Evolutionary conservation across 2,888 invertebrate species (phyloP), one percentile per base, ranked within the genome.

Genomic region (Amphipoea oculea): DNA sequence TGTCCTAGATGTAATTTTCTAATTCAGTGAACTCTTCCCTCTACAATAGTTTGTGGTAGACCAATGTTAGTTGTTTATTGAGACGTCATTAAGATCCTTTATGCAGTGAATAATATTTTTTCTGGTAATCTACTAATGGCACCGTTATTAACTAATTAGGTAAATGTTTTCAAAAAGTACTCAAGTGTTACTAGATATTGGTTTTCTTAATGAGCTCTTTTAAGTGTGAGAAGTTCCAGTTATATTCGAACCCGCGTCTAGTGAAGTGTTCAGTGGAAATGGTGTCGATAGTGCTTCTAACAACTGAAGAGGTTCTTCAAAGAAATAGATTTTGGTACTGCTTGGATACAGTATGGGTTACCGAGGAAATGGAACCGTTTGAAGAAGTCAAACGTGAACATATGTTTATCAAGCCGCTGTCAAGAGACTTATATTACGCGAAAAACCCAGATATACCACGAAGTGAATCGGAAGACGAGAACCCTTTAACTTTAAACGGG

Each of bases 381-480:
- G 96, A 96, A 83, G 96, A 96, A 83, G 92, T 96, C 5, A 94
- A 93, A 86, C 92, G 93, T 0, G 96, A 96, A 86, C 92, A 96
- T 79, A 78, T 92, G 57, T 96, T 93, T 87, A 78, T 86, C 1
- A 96, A 96, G 86, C 96, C 97, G 1, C 86, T 96, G 1, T 92
- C 96, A 29, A 94, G 94, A 89, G 97, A 96, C 81, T 88, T 93
- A 40, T 97, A 96, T 80, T 96, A 97, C 81, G 91, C 95, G 0
- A 96, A 94, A 84, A 93, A 92, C 83, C 96, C 96, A 2, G 96
- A 96, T 68, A 96, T 97, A 92, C 94, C 95, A 1, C 92, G 96
- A 90, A 96, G 97, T 85, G 96, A 96, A 90, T 96, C 96, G 0
- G 97, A 97, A 76, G 97, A 96, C 54, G 96, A 96, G 84, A 95